phyloP scores from a whole-genome alignment of 2,888 invertebrate species.

The Epirrhoe tristata region DNA sequence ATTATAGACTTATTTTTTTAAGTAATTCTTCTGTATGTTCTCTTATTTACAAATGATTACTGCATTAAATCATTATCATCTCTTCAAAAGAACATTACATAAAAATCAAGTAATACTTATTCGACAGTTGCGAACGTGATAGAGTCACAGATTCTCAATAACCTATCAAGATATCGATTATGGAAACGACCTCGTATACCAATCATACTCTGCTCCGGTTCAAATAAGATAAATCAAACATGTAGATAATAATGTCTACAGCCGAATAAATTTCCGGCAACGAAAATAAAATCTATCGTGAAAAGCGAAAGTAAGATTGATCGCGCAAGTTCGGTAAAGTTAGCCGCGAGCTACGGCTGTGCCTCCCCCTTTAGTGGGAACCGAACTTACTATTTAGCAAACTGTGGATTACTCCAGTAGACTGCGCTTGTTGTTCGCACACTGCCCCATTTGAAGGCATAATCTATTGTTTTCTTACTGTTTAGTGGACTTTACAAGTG shows the following conservation, averaged over 20 bases:
- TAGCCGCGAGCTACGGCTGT: constrained; percentile 45
- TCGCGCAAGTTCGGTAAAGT: constrained; percentile 71
- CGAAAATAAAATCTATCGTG: constrained; percentile 70
- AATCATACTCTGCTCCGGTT: constrained; percentile 44
- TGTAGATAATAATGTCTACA: constrained; percentile 59
- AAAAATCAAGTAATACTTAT: constrained; percentile 7
- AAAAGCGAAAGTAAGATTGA: constrained; percentile 79
- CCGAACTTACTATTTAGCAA: constrained; percentile 25
- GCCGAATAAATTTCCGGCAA: constrained; percentile 56
- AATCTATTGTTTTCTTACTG: not conserved
- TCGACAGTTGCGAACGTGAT: constrained; percentile 32
- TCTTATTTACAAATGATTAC: not conserved
- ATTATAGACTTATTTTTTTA: not conserved
- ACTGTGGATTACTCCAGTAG: constrained; percentile 17
- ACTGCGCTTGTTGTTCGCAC: not conserved
- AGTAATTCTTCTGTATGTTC: not conserved
- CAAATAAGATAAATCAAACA: constrained; percentile 53
- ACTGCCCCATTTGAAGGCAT: not conserved
- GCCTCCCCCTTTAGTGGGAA: constrained; percentile 35
- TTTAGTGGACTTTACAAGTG: not conserved
- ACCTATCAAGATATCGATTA: constrained; percentile 44
- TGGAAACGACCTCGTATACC: constrained; percentile 44
- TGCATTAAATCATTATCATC: not conserved
- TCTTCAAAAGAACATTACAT: constrained; percentile 12
- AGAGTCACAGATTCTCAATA: constrained; percentile 30